Evolutionary conservation across 2,113 vertebrate species (phyloP), one percentile per base, ranked within the genome.

Genomic region (Notechis scutatus): DNA sequence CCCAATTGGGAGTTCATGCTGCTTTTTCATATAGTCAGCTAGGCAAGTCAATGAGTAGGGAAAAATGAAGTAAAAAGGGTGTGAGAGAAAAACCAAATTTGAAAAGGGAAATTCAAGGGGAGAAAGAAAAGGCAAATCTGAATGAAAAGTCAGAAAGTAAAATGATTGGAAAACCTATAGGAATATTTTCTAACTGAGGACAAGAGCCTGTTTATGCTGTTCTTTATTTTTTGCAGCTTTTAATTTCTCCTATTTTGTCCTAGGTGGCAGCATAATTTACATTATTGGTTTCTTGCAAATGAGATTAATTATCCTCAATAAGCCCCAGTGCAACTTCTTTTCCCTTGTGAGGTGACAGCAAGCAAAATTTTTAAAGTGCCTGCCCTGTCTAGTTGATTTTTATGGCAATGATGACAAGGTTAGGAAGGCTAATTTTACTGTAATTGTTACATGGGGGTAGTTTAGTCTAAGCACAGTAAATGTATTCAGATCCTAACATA

Each of bases 1-100:
- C 56, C 97, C 97, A 91, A 96, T 96, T 96, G 98, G 95, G 97
- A 96, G 90, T 90, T 96, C 97, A 94, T 93, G 95, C 96, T 96
- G 97, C 89, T 96, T 96, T 96, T 95, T 96, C 94, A 90, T 88
- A 91, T 57, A 92, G 93, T 93, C 95, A 96, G 92, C 92, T 55
- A 85, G 93, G 95, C 93, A 91, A 96, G 95, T 94, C 95, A 95
- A 96, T 93, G 95, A 96, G 93, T 88, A 91, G 61, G 93, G 59
- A 90, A 95, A 95, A 95, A 93, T 92, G 93, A 94, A 93, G 91
- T 91, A 92, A 64, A 94, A 47, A 90, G 87, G 45, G 59, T 86
- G 92, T 47, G 74, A 94, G 45, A 94, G 89, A 93, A 94, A 93
- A 94, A 88, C 10, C 92, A 59, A 95, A 89, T 91, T 34, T 56